A percentile compares a stretch with the other conserved stretches of the same genome.
phyloP scores from a whole-genome alignment of 2,888 invertebrate species.

The Xanthorhoe spadicearia region DNA sequence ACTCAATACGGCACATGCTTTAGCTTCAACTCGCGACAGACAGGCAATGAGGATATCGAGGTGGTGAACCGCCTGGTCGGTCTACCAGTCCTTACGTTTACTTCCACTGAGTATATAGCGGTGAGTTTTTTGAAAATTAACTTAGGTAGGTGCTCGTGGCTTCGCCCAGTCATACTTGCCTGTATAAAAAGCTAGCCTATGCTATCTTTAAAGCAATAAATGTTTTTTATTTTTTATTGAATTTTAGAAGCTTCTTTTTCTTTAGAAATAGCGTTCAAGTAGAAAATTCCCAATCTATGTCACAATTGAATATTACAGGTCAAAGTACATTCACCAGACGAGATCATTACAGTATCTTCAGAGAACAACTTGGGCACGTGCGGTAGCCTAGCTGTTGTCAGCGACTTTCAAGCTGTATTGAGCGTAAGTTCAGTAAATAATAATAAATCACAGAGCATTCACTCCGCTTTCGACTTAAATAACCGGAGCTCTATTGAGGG shows the following conservation, averaged over 20 bases:
- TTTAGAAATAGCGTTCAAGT: neutral
- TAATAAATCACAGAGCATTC: no score
- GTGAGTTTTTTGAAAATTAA: slow-evolving; percentile 58
- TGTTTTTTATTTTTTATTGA: neutral
- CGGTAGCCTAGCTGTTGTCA: slow-evolving; percentile 71
- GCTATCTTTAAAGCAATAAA: no score
- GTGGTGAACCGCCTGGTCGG: slow-evolving; percentile 77
- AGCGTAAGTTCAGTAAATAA: slow-evolving; percentile 69
- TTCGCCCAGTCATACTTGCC: no score
- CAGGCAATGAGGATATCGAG: slow-evolving; percentile 50
- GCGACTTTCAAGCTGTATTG: slow-evolving; percentile 66
- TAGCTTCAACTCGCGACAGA: slow-evolving; percentile 69
- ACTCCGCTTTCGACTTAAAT: no score
- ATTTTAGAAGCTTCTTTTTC: neutral
- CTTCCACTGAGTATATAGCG: slow-evolving; percentile 72
- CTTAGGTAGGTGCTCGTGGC: no score
- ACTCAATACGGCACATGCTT: slow-evolving; percentile 76
- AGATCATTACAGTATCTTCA: slow-evolving; percentile 78
- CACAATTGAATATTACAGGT: slow-evolving; percentile 70
- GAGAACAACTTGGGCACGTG: slow-evolving; percentile 60
- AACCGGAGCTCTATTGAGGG: no score
- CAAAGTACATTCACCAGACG: slow-evolving; percentile 85
- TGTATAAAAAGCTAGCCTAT: no score
- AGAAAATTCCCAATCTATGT: no score
- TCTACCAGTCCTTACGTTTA: slow-evolving; percentile 74